Evolutionary conservation across 2,113 vertebrate genomes (phyloP), one percentile per base, ranked within the genome.

Genomic region (Emydura subglobosa): DNA sequence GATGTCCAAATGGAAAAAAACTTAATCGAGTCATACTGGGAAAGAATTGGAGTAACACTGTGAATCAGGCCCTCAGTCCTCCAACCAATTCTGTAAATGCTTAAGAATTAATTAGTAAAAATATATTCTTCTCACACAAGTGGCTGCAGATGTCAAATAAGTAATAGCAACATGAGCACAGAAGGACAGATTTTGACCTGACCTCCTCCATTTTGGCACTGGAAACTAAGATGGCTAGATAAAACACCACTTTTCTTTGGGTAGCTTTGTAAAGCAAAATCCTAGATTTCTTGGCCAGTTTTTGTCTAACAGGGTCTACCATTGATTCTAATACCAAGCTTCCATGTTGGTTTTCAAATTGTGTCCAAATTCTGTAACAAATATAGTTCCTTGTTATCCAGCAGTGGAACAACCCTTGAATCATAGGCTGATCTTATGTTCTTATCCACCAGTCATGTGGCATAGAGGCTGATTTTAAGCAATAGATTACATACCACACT

Each of bases 81-180:
- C 83, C 93, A 96, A 96, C 96, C 96, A 97, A 95, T 97, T 95
- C 96, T 97, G 93, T 97, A 96, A 97, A 97, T 97, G 96, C 95
- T 92, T 96, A 96, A 93, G 89, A 94, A 91, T 96, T 39, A 72
- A 39, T 39, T 17, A 68, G 31, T n/a, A 68, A 68, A 68, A 9
- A 68, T 8, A n/a, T 72, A 8, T 72, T 65, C 83, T 87, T 91
- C 94, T 91, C 78, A 65, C 83, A 53, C 39, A 93, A 94, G 91
- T 88, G 96, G 93, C 93, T 90, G 61, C 79, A 47, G 44, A 89
- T 95, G 87, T 95, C 94, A 96, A 82, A 95, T 96, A 95, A 97
- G 94, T 95, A 94, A 92, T 87, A 53, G 87, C 86, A 93, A 91
- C 50, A 51, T 90, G 83, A 22, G 5, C 74, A 83, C 79, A 87